Evolutionary conservation across 2,888 invertebrate species (phyloP).

Genomic region (Ophraella communa): DNA sequence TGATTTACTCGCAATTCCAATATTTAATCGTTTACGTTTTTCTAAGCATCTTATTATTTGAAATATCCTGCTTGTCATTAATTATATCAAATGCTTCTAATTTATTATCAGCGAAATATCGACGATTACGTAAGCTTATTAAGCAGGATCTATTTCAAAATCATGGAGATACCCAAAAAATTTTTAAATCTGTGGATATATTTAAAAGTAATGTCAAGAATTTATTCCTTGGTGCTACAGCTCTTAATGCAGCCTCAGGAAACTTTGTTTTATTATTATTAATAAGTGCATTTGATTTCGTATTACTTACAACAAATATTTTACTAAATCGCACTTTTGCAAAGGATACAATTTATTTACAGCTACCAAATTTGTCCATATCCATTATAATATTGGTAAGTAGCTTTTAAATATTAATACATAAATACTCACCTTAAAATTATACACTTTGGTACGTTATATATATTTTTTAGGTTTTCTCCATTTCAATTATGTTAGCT

Average conservation of each 20-base stretch:
- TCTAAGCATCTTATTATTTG: not conserved
- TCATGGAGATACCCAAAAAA: not conserved
- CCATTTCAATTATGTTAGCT: not conserved
- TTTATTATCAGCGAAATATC: not conserved
- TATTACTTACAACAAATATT: too few relatives aligned
- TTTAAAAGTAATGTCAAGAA: not conserved
- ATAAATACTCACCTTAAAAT: too few relatives aligned
- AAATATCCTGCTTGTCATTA: not conserved
- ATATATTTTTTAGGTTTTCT: not conserved
- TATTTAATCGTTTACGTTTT: not conserved
- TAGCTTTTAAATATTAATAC: too few relatives aligned
- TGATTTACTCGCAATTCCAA: not conserved
- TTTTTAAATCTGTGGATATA: not conserved
- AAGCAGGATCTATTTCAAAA: not conserved
- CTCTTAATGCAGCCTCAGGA: not conserved
- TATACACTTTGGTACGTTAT: too few relatives aligned
- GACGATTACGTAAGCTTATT: not conserved
- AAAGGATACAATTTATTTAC: too few relatives aligned
- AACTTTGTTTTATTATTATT: not conserved
- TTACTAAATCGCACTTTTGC: too few relatives aligned
- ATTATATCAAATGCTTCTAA: not conserved
- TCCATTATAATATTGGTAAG: too few relatives aligned
- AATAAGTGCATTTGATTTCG: not conserved
- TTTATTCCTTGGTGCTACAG: not conserved
- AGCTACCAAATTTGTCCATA: too few relatives aligned